Percentiles rank a stretch among this genome's conserved stretches.
phyloP scores from a whole-genome alignment of 2,888 invertebrate species.

The Ligdia adustata region DNA sequence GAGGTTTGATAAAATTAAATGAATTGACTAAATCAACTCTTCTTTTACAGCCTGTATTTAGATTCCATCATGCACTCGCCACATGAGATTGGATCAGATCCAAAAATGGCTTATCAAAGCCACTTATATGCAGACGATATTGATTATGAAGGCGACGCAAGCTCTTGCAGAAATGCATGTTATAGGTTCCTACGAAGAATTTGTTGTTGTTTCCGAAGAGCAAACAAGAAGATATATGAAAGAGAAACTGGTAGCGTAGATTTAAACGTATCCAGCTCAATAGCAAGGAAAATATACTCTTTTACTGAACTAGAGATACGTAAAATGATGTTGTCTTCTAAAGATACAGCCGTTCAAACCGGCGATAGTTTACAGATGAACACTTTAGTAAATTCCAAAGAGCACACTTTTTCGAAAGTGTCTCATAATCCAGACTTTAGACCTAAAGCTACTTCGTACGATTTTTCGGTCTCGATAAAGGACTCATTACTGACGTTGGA shows the following conservation, averaged over 20 bases:
- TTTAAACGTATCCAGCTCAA: background rate
- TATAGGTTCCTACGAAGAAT: constrained; percentile 27
- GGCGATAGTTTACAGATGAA: constrained; percentile 59
- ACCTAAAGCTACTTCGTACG: background rate
- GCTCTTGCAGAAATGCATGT: constrained; percentile 18
- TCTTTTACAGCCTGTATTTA: constrained; percentile 62
- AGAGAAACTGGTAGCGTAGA: background rate
- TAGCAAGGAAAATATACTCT: constrained; percentile 44
- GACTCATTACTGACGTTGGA: constrained; percentile 27
- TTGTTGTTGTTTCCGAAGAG: constrained; percentile 37
- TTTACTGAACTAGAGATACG: constrained; percentile 60
- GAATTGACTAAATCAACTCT: background rate
- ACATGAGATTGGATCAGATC: constrained; percentile 44
- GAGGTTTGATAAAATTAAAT: too few species aligned
- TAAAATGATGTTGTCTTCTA: constrained; percentile 41
- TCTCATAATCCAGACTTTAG: background rate
- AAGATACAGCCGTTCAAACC: constrained; percentile 62
- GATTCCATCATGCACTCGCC: constrained; percentile 70
- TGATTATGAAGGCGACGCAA: constrained; percentile 9
- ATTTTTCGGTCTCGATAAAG: background rate
- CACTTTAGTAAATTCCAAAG: too few species aligned
- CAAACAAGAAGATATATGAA: constrained; percentile 26
- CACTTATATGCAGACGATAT: constrained; percentile 43
- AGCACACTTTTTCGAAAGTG: too few species aligned
- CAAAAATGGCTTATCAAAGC: constrained; percentile 43